phyloP scores from a whole-genome alignment of 2,888 invertebrate genomes.

The Eristalis pertinax region DNA sequence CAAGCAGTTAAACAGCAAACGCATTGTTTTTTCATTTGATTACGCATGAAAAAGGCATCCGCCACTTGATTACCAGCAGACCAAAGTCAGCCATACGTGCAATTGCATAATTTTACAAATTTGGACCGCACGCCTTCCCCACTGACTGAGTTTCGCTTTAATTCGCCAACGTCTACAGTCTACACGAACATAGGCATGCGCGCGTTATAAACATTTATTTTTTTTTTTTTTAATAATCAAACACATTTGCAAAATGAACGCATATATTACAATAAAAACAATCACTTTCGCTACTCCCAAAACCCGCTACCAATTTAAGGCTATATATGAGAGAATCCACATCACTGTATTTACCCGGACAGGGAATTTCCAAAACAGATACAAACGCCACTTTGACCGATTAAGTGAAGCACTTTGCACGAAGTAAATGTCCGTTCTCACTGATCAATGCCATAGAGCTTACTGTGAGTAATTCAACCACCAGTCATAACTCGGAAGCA shows the following conservation, averaged over 20 bases:
- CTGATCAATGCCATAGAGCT: slow-evolving; percentile 46
- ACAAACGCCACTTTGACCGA: slow-evolving; percentile 61
- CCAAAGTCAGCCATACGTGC: slow-evolving; percentile 14
- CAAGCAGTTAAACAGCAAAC: neutral
- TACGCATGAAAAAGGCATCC: slow-evolving; percentile 1
- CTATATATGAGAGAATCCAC: neutral
- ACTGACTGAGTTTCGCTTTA: neutral
- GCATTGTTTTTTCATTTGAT: neutral
- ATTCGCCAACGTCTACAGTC: no score
- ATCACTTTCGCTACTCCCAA: slow-evolving; percentile 19
- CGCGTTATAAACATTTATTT: neutral
- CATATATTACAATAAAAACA: neutral
- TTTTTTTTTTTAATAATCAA: neutral
- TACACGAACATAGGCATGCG: neutral
- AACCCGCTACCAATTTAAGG: neutral
- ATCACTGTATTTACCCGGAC: slow-evolving; percentile 50
- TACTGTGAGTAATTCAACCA: slow-evolving; percentile 41
- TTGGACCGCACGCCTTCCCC: neutral
- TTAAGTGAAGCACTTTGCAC: slow-evolving; percentile 38
- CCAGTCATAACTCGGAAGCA: slow-evolving; percentile 32
- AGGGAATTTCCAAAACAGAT: slow-evolving; percentile 69
- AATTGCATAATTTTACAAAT: slow-evolving; percentile 45
- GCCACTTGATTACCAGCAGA: slow-evolving; percentile 5
- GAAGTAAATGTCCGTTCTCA: slow-evolving; percentile 44
- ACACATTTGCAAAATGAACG: slow-evolving; percentile 1